phyloP scores from a whole-genome alignment of 2,113 vertebrate species.

The Dascyllus trimaculatus region DNA sequence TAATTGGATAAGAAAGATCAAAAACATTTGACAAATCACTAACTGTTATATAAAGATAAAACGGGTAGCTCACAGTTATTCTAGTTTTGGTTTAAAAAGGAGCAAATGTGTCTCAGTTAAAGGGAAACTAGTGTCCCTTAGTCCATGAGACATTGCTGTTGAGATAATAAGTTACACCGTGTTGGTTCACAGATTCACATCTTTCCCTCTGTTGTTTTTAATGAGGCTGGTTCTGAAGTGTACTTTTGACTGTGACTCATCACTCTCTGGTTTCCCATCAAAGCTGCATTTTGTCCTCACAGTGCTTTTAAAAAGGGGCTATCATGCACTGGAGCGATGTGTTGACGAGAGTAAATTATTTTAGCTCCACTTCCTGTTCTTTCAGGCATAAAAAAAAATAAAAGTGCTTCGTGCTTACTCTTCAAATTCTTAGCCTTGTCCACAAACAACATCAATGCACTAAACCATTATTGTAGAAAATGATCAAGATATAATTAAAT shows the following conservation, averaged over 20 bases:
- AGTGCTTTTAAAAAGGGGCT: conserved; percentile 11
- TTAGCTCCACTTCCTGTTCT: conserved; percentile 14
- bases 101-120: conserved; percentile 1
- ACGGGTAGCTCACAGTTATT: neutral
- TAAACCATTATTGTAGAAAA: conserved; percentile 2
- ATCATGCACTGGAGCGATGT: conserved; percentile 4
- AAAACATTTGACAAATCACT: neutral
- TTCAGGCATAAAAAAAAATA: conserved; percentile 10
- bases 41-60: too few relatives aligned
- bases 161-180: conserved; percentile 14
- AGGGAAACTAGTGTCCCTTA: neutral
- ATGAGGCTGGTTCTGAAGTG: conserved; percentile 45
- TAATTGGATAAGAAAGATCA: conserved; percentile 21
- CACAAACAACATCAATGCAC: conserved; percentile 16
- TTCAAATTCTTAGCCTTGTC: neutral
- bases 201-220: conserved; percentile 27
- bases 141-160: conserved; percentile 4
- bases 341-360: conserved; percentile 11
- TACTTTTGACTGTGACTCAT: conserved; percentile 47
- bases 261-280: conserved; percentile 22
- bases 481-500: neutral
- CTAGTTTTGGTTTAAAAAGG: neutral
- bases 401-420: neutral
- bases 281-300: conserved; percentile 25
- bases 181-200: conserved; percentile 11